Percentiles rank a stretch among this genome's conserved stretches.
Conservation (phyloP, 2,888 invertebrate genomes). For the Hydraecia micacea region DNA sequence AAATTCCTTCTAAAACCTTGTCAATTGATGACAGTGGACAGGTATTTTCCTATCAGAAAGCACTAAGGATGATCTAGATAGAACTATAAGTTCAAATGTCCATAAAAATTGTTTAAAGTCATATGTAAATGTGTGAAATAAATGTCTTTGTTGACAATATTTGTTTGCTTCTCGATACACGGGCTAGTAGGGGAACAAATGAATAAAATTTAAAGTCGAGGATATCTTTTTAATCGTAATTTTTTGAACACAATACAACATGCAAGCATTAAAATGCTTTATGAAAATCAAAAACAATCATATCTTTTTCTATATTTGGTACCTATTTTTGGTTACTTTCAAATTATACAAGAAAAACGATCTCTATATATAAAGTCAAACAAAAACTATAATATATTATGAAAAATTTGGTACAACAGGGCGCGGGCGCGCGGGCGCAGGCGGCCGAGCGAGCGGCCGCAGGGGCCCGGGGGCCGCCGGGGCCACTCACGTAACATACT, state of each 20-base stretch:
- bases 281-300: slow-evolving; percentile 89
- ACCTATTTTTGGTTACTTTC: slow-evolving; percentile 90
- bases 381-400: slow-evolving; percentile 89
- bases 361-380: slow-evolving; percentile 89
- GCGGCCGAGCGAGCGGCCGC: slow-evolving; percentile 72
- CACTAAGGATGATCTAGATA: slow-evolving; percentile 26
- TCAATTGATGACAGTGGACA: background rate
- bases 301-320: slow-evolving; percentile 90
- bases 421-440: slow-evolving; percentile 76
- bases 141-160: slow-evolving; percentile 52
- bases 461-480: slow-evolving; percentile 48
- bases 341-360: slow-evolving; percentile 88
- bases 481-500: slow-evolving; percentile 61
- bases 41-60: slow-evolving; percentile 1
- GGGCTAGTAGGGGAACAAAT: slow-evolving; percentile 37
- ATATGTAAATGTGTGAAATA: slow-evolving; percentile 52
- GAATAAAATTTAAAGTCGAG: slow-evolving; percentile 70
- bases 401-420: slow-evolving; percentile 87
- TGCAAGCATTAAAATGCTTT: slow-evolving; percentile 90
- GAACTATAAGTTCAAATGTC: slow-evolving; percentile 25
- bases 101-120: slow-evolving; percentile 49
- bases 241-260: slow-evolving; percentile 91
- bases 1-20: background rate
- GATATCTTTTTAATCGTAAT: slow-evolving; percentile 89
- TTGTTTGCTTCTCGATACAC: slow-evolving; percentile 27